Evolutionary conservation across 1,140 invertebrate species (phyloP).

Genomic region (Brachionus plicatilis): DNA sequence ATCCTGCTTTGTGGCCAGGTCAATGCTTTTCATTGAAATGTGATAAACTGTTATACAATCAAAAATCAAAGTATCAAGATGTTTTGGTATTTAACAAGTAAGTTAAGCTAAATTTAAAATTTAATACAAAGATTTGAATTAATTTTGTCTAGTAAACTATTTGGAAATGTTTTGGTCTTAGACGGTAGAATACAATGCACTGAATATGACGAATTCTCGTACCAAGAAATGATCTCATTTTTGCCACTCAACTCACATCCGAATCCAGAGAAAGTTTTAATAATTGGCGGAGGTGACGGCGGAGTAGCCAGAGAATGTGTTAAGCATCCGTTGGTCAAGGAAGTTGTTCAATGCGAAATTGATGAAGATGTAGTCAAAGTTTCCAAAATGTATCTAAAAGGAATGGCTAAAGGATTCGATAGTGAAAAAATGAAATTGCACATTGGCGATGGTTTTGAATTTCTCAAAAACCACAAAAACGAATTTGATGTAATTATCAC

Average conservation of each 20-base stretch:
- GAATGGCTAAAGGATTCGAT: constrained; percentile 78
- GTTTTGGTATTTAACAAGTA: constrained; percentile 82
- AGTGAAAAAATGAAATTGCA: constrained; percentile 75
- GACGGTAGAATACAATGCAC: constrained; percentile 96
- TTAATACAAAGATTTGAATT: neutral
- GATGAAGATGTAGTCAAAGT: constrained; percentile 83
- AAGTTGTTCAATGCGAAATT: constrained; percentile 87
- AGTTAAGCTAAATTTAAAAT: constrained; percentile 49
- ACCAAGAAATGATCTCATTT: constrained; percentile 97
- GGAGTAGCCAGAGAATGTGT: constrained; percentile 87
- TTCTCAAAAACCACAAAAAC: constrained; percentile 74
- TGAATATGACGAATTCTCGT: constrained; percentile 90
- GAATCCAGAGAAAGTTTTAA: constrained; percentile 84
- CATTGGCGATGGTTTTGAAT: constrained; percentile 89
- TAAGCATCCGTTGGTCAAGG: constrained; percentile 82
- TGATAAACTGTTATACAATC: constrained; percentile 71
- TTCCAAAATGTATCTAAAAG: constrained; percentile 80
- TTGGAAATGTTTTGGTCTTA: constrained; percentile 80
- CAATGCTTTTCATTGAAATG: constrained; percentile 82
- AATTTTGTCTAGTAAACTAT: constrained; percentile 65
- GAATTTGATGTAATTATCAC: constrained; percentile 97
- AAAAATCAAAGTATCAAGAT: constrained; percentile 81
- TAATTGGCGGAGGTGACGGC: constrained; percentile 95
- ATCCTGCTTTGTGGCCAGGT: constrained; percentile 81
- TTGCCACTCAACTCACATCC: constrained; percentile 83